Evolutionary conservation across 1,140 invertebrate genomes (phyloP).

Genomic region (Rhyacophila brunnea): DNA sequence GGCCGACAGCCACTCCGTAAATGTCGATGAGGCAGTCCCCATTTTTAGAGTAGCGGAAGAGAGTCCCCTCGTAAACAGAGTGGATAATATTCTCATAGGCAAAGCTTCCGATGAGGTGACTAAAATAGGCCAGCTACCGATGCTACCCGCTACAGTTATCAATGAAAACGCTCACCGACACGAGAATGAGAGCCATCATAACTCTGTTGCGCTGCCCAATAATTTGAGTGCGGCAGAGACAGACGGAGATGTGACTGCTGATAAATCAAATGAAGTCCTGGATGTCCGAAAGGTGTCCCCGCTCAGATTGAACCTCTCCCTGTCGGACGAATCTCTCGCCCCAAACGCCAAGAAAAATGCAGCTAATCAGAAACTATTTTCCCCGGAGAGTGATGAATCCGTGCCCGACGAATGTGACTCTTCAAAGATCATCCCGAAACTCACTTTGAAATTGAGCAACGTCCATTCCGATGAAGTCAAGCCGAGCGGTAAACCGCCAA

Average conservation of each 20-base stretch:
- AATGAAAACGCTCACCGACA: not conserved
- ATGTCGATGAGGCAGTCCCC: not conserved
- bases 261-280: slow-evolving; percentile 25
- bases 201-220: slow-evolving; percentile 4
- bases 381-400: slow-evolving; percentile 2
- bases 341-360: slow-evolving; percentile 9
- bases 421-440: slow-evolving; percentile 17
- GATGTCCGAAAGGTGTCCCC: slow-evolving; percentile 25
- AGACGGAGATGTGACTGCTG: slow-evolving; percentile 4
- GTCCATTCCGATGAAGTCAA: slow-evolving; percentile 19
- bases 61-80: not conserved
- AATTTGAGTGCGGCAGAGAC: slow-evolving; percentile 1
- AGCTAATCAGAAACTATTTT: slow-evolving; percentile 5
- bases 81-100: not conserved
- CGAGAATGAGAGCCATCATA: not conserved
- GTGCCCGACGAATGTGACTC: slow-evolving; percentile 17
- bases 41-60: not conserved
- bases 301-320: slow-evolving; percentile 11
- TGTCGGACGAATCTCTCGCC: slow-evolving; percentile 16
- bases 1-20: not conserved
- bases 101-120: too few species aligned
- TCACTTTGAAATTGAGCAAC: slow-evolving; percentile 30
- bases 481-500: slow-evolving; percentile 1
- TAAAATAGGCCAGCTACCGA: too few species aligned
- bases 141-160: too few species aligned